Base-by-base conservation (phyloP, 2,888 invertebrate genomes). In the Embidobia sp. region DNA sequence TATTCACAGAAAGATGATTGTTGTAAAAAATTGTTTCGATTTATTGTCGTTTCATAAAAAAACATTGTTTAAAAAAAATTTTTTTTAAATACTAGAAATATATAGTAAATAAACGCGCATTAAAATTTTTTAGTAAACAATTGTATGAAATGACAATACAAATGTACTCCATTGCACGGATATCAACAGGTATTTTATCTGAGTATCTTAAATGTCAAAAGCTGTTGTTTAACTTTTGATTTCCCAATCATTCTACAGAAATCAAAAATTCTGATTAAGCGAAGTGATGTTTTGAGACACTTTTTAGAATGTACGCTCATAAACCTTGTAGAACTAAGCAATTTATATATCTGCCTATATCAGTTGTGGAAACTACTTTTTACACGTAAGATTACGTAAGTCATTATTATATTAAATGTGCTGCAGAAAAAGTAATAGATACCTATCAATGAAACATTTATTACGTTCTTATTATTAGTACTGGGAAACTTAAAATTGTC, bases 401-500 rank as follows among this genome's bases (percentile, higher is more conserved):
- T 67, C 27, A 22, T 55, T 67, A 67, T 48, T 40, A 48, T 44
- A 53, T 64, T 51, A 22, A 35, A 19, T 44, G 11, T 37, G n/a
- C 8, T 18, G 42, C 29, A 29, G 35, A 48, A 67, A 57, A 55
- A 35, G 29, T 66, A 67, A 48, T 48, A 48, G 40, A 57, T 57
- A 31, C 15, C 31, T 57, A 57, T 67, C 57, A 29, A 57, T 55
- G 3, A 3, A 19, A 18, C 10, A 44, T 48, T 67, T 48, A 57
- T 31, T 22, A 31, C 35, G 57, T 27, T 19, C 18, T 48, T 53
- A 48, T 29, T 37, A 66, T 53, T 7, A 11, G 13, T 33, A 26
- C 18, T 18, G 13, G 18, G 44, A 40, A 31, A 42, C 16, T 7
- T 51, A 16, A 51, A 44, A 51, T 26, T 42, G 42, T 44, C 42